A percentile compares a stretch with the other conserved stretches of the same genome.
phyloP scores from a whole-genome alignment of 2,888 invertebrate species.

The Nebria salina region DNA sequence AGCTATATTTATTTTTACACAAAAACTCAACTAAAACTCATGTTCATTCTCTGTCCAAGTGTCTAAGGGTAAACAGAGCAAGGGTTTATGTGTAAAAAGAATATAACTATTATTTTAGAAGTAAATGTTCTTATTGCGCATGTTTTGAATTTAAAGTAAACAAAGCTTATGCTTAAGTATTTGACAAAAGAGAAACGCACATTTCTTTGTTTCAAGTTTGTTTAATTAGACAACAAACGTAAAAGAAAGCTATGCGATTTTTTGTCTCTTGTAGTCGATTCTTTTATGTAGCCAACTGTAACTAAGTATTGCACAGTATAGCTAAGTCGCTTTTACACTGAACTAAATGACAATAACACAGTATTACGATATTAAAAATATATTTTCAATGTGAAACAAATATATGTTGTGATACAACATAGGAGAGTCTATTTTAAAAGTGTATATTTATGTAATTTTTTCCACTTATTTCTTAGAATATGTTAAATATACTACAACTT shows the following conservation, averaged over 20 bases:
- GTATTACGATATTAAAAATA: not conserved
- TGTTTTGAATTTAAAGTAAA: not conserved
- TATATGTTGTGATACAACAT: too few relatives aligned
- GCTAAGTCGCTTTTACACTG: not conserved
- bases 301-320: not conserved
- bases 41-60: too few relatives aligned
- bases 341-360: not conserved
- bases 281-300: not conserved
- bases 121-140: too few relatives aligned
- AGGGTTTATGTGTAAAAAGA: too few relatives aligned
- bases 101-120: too few relatives aligned
- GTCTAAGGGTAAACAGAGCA: too few relatives aligned
- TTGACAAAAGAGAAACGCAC: not conserved
- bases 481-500: too few relatives aligned
- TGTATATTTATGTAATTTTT: too few relatives aligned
- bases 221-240: not conserved
- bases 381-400: not conserved
- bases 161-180: not conserved
- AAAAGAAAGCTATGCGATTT: not conserved
- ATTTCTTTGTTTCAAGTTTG: not conserved
- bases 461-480: too few relatives aligned
- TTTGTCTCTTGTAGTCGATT: not conserved
- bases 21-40: too few relatives aligned
- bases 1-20: too few relatives aligned
- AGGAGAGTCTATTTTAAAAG: too few relatives aligned